Percentiles rank a stretch among this genome's conserved stretches.
Evolutionary conservation across 2,888 invertebrate species (phyloP).

Genomic region (Drosophila buzzatii): DNA sequence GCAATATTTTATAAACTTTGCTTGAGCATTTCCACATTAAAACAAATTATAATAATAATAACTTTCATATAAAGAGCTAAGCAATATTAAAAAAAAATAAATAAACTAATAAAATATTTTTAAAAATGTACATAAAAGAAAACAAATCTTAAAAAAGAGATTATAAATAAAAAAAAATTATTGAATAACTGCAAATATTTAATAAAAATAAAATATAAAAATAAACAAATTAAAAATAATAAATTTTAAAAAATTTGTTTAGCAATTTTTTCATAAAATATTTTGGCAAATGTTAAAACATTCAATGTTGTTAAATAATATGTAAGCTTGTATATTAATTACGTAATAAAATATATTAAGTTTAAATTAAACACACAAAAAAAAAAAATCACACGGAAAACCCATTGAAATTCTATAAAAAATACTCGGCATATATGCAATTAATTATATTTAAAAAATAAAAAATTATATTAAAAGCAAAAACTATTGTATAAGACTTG

Average conservation of each 20-base stretch:
- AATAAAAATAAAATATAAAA: conserved; percentile 2
- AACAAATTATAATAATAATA: not conserved
- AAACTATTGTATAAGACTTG: conserved; percentile 80
- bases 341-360: conserved; percentile 17
- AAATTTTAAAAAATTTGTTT: conserved; percentile 19
- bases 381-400: conserved; percentile 47
- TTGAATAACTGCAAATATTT: no score
- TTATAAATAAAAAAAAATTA: no score
- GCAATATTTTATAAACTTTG: not conserved
- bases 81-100: conserved; percentile 1
- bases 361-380: conserved; percentile 15
- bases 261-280: conserved; percentile 27
- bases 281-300: conserved; percentile 79
- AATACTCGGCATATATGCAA: conserved; percentile 70
- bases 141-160: not conserved
- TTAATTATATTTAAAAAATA: conserved; percentile 56
- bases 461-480: conserved; percentile 30
- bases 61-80: not conserved
- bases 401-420: conserved; percentile 71
- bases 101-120: not conserved
- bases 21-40: not conserved
- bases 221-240: not conserved
- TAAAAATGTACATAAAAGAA: not conserved
- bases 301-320: conserved; percentile 85
- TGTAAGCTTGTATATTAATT: conserved; percentile 83